Evolutionary conservation across 2,888 invertebrate species (phyloP).

Genomic region (Drosophila neutralis): DNA sequence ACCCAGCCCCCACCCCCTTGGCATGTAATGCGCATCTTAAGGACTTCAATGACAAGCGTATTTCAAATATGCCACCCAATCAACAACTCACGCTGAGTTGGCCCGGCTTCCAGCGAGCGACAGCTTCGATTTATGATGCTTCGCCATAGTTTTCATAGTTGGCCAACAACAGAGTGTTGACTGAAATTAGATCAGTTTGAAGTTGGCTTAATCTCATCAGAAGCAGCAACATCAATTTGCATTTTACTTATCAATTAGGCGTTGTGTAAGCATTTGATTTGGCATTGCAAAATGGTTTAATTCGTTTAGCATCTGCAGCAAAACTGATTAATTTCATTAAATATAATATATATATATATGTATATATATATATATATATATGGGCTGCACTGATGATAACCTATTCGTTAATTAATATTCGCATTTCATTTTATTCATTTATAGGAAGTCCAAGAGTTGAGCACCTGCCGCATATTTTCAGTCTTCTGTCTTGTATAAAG

Average conservation of each 20-base stretch:
- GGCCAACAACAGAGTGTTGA: neutral
- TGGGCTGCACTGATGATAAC: neutral
- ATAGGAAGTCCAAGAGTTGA: slow-evolving; percentile 12
- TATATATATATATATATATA: no score
- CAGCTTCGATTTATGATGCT: neutral
- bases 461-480: neutral
- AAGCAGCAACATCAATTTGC: neutral
- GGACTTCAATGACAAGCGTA: neutral
- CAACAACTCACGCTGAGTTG: neutral
- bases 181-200: neutral
- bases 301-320: neutral
- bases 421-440: neutral
- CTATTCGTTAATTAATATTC: neutral
- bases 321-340: neutral
- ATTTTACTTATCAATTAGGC: neutral
- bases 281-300: no score
- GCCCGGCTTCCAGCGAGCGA: neutral
- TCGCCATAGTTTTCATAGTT: neutral
- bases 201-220: neutral
- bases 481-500: neutral
- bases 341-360: no score
- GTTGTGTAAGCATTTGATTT: neutral
- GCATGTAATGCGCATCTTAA: neutral
- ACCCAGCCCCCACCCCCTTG: neutral
- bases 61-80: slow-evolving; percentile 2